Evolutionary conservation across 2,888 invertebrate species (phyloP).

Genomic region (Caenorhabditis angaria): DNA sequence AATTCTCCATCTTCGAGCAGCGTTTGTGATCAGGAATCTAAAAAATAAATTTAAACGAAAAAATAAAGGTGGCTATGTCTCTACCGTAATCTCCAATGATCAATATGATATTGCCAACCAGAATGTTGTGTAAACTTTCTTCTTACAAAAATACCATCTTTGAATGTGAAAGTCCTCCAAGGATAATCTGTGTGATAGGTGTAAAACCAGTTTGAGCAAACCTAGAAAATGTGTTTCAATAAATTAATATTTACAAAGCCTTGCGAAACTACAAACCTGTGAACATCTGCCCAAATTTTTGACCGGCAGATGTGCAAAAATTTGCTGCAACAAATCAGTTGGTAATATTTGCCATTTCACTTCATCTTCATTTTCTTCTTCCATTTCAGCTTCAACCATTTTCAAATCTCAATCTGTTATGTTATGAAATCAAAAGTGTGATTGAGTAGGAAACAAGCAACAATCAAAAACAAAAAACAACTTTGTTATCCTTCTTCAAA

Average conservation of each 20-base stretch:
- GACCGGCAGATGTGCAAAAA: conserved; percentile 80
- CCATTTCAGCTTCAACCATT: neutral
- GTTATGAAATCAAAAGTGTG: neutral
- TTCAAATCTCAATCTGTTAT: neutral
- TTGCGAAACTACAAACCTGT: conserved; percentile 75
- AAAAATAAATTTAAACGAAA: conserved; percentile 6
- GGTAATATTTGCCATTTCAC: conserved; percentile 75
- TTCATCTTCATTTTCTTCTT: neutral
- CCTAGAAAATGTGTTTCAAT: conserved; percentile 10
- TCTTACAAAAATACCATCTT: conserved; percentile 81
- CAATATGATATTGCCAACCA: conserved; percentile 83
- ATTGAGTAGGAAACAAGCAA: neutral
- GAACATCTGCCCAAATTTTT: conserved; percentile 82
- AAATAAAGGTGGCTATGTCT: conserved; percentile 1
- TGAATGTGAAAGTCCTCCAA: conserved; percentile 82
- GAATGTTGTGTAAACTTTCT: conserved; percentile 83
- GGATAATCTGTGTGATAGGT: conserved; percentile 81
- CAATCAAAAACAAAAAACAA: neutral
- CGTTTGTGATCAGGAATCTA: conserved; percentile 78
- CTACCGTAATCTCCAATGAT: conserved; percentile 79
- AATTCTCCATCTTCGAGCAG: conserved; percentile 79
- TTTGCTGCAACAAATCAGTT: conserved; percentile 80
- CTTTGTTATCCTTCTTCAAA: neutral
- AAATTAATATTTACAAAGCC: neutral
- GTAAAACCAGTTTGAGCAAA: conserved; percentile 77